Evolutionary conservation across 2,797 vertebrate genomes (phyloP).

Genomic region (Notamacropus eugenii): DNA sequence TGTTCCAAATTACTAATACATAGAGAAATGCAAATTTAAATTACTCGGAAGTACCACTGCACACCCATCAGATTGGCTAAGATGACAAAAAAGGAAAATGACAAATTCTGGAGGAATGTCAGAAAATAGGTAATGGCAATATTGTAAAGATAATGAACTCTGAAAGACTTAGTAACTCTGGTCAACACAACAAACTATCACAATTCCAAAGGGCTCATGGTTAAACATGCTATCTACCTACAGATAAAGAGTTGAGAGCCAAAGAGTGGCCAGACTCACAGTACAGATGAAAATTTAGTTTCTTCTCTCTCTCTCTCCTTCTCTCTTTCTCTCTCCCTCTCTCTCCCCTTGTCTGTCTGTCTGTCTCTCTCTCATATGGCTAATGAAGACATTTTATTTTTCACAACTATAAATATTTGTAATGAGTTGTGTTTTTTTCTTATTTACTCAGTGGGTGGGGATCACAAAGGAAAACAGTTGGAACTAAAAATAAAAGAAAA

Average conservation of each 20-base stretch:
- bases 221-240: neutral
- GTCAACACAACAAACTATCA: neutral
- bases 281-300: neutral
- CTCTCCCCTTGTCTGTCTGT: too few relatives aligned
- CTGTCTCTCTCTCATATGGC: too few relatives aligned
- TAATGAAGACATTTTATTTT: neutral
- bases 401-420: neutral
- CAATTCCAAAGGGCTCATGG: neutral
- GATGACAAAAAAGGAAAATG: neutral
- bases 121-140: neutral
- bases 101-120: neutral
- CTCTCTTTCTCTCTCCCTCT: too few relatives aligned
- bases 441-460: neutral
- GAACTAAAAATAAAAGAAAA: neutral
- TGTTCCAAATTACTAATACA: neutral
- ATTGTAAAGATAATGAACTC: neutral
- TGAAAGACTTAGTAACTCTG: neutral
- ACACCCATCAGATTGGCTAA: neutral
- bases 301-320: too few relatives aligned
- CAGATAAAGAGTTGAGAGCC: neutral
- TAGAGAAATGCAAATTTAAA: neutral
- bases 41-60: neutral
- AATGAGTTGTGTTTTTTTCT: neutral
- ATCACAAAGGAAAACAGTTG: neutral
- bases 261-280: neutral